Evolutionary conservation across 2,113 vertebrate species (phyloP).

Genomic region (Tauraco erythrolophus): DNA sequence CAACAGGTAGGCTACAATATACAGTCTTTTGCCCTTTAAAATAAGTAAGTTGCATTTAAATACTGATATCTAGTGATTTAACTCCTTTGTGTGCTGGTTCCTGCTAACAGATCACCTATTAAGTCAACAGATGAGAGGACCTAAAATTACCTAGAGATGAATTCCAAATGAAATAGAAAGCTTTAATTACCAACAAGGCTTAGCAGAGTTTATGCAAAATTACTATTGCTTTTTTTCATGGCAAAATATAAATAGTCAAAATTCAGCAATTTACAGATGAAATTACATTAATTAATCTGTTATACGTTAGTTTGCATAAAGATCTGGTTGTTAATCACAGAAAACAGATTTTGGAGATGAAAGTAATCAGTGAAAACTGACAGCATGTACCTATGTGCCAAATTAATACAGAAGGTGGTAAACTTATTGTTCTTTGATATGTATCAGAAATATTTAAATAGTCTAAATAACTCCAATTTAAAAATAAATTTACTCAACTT

Average conservation of each 20-base stretch:
- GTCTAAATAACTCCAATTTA: neutral
- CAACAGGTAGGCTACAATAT: neutral
- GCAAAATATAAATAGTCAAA: neutral
- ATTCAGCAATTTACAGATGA: neutral
- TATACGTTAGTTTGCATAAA: neutral
- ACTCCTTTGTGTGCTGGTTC: neutral
- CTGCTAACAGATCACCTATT: neutral
- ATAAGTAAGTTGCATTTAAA: neutral
- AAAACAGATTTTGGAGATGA: neutral
- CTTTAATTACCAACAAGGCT: neutral
- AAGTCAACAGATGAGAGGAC: neutral
- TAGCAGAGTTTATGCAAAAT: neutral
- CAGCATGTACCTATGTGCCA: accelerated
- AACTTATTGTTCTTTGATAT: neutral
- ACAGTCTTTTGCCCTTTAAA: neutral
- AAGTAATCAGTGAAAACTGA: neutral
- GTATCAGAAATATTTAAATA: neutral
- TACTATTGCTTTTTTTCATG: neutral
- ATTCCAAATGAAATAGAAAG: neutral
- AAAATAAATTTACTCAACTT: neutral
- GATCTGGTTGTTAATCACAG: neutral
- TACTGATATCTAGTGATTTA: neutral
- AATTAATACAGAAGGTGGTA: neutral
- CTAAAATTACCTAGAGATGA: neutral
- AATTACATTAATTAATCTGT: neutral